Base-by-base conservation (phyloP, 2,888 invertebrate genomes). In the Alloplasta piceator region DNA sequence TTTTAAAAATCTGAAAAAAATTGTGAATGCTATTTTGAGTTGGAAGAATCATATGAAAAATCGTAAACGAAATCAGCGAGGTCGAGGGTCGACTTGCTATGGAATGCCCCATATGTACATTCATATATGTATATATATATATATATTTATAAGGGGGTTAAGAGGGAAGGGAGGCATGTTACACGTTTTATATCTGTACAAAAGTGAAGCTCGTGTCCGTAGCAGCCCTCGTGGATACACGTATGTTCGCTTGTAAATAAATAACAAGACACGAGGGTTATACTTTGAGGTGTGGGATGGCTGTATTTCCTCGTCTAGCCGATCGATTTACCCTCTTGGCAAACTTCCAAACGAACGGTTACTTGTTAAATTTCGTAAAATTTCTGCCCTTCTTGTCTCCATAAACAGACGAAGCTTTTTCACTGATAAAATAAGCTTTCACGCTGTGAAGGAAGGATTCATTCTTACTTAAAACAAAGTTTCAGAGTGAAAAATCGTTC, bases 241-340 rank as follows among this genome's bases (percentile, higher is more conserved):
- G 78, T 78, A 85, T 78, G 82, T 82, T 83, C 78, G 73, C 79
- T 82, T 78, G 83, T 89, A 85, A 88, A 88, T 88, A 88, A 89
- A 88, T 88, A 87, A 88, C 84, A 85, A 86, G 85, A 80, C 73
- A 79, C 78, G 71, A 83, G 75, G 36, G 71, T 64, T 60, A 60
- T 58, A 55, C 52, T 52, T 74, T 56, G 60, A 70, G 67, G 56
- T 79, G 71, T 82, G 85, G 83, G 81, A 83, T 86, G 26, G 84
- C 82, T 84, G 82, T 81, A 60, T 72, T 12, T 52, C 43, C 26
- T 64, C 60, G 79, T 70, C 80, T 80, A 74, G 26, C 81, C 86
- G 85, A 88, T 88, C 87, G 87, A 88, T 88, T 87, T 87, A 26
- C 84, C 60, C 71, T 52, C 76, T 83, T 87, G 87, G 87, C 85